These are phyloP conservation scores for Fregata magnificens DNA, from an alignment of 2,113 vertebrate species.

Conservation along the genomic window DNA sequence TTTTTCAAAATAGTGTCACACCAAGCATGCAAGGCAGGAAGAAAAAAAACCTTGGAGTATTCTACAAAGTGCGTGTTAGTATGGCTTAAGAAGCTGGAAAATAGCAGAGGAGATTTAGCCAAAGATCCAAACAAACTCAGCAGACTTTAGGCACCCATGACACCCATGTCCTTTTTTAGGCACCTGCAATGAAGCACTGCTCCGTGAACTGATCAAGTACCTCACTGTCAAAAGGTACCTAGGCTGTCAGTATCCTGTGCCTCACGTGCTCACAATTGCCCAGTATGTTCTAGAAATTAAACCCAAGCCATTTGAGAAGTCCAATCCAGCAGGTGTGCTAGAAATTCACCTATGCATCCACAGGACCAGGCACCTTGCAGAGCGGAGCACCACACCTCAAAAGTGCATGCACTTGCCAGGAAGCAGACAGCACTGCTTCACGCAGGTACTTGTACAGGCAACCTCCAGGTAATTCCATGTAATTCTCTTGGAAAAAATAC, in stretches of 20 bases:
- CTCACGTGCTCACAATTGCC: neutral
- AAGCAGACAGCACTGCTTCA: neutral
- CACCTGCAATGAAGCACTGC: neutral
- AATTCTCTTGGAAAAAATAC: neutral
- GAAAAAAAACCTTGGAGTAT: neutral
- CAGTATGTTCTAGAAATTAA: neutral
- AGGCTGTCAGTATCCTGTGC: neutral
- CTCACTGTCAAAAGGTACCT: neutral
- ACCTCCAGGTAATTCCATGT: neutral
- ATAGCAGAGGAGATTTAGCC: neutral
- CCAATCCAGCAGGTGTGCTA: neutral
- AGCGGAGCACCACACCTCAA: neutral
- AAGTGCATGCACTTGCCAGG: rapidly evolving
- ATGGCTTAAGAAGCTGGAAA: neutral
- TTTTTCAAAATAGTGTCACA: constrained; percentile 35
- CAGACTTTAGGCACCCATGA: neutral
- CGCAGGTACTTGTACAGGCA: neutral
- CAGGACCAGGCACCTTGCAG: neutral
- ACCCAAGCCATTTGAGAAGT: rapidly evolving
- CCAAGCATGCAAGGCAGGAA: neutral
- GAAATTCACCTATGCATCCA: neutral
- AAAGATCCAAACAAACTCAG: neutral
- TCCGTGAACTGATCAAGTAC: neutral
- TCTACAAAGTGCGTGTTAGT: neutral
- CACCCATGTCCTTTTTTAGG: neutral